Conservation (phyloP, 53 echinoderm and acorn worm species). For the Glandiceps talaboti region DNA sequence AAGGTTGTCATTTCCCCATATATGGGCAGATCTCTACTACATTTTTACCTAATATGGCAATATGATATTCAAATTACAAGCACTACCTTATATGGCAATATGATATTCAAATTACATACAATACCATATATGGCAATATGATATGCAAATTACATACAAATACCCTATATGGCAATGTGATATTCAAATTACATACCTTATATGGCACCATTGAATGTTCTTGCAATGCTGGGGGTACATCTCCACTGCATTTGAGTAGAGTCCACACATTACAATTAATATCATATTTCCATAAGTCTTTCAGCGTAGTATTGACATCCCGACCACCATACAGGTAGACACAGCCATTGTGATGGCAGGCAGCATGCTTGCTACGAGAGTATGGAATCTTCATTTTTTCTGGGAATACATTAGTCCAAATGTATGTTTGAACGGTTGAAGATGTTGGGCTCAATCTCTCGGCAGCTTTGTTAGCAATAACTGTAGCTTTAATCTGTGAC, state of each 20-base stretch:
- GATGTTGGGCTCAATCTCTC: background rate
- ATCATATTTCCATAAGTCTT: conserved; percentile 62
- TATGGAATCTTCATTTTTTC: conserved; percentile 16
- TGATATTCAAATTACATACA: conserved; percentile 14
- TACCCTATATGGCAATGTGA: background rate
- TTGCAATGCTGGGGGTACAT: conserved; percentile 52
- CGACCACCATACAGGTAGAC: conserved; percentile 30
- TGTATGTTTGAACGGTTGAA: background rate
- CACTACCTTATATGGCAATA: too few species aligned
- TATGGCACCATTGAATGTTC: conserved; percentile 53
- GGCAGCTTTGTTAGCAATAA: background rate
- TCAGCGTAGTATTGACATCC: conserved; percentile 29
- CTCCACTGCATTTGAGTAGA: conserved; percentile 51
- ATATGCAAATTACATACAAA: conserved; percentile 17
- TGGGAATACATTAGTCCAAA: conserved; percentile 37
- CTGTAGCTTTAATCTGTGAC: background rate
- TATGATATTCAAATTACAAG: too few species aligned
- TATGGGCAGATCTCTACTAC: too few species aligned
- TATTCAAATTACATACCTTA: conserved; percentile 22
- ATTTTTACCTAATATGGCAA: background rate
- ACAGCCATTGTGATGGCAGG: conserved; percentile 15
- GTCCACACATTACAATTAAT: conserved; percentile 44
- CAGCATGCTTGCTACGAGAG: conserved; percentile 28
- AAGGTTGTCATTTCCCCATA: too few species aligned
- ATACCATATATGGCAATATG: background rate